Evolutionary conservation across 2,888 invertebrate genomes (phyloP).

Genomic region (Platycheirus rosarum): DNA sequence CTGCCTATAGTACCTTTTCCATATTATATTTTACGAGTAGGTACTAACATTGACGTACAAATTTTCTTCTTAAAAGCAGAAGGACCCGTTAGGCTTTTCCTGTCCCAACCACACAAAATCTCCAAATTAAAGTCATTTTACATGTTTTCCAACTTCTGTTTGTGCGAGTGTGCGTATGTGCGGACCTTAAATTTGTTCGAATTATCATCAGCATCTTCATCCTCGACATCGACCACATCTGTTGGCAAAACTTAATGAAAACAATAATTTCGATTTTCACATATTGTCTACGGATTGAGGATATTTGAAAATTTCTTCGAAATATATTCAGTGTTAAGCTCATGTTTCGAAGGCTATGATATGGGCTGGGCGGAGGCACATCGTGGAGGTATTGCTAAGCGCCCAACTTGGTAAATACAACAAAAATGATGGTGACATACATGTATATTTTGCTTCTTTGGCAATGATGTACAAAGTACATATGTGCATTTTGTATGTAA

Average conservation of each 20-base stretch:
- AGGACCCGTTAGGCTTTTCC: no score
- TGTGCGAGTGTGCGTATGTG: conserved; percentile 2
- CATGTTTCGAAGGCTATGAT: conserved; percentile 19
- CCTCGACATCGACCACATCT: conserved; percentile 47
- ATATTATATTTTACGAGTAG: no score
- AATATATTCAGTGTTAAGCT: conserved; percentile 66
- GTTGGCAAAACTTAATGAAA: conserved; percentile 63
- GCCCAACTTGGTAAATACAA: conserved; percentile 10
- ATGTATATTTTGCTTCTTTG: no score
- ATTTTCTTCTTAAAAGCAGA: no score
- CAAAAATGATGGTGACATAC: no score
- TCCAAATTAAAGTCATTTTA: conserved; percentile 53
- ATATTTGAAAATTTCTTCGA: conserved; percentile 53
- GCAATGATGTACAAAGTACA: no score
- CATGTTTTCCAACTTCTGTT: conserved; percentile 35
- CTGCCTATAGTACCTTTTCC: no score
- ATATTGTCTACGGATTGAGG: conserved; percentile 41
- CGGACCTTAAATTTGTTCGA: conserved; percentile 26
- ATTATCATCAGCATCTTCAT: conserved; percentile 24
- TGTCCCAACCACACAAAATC: conserved; percentile 2
- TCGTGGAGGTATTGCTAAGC: conserved; percentile 3
- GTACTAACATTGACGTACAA: no score
- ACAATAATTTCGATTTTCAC: conserved; percentile 65
- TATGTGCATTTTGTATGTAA: no score
- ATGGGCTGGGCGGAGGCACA: no score